A percentile compares a stretch with the other conserved stretches of the same genome.
Conservation (phyloP, 2,888 invertebrate species). For the Drosophila yooni region DNA sequence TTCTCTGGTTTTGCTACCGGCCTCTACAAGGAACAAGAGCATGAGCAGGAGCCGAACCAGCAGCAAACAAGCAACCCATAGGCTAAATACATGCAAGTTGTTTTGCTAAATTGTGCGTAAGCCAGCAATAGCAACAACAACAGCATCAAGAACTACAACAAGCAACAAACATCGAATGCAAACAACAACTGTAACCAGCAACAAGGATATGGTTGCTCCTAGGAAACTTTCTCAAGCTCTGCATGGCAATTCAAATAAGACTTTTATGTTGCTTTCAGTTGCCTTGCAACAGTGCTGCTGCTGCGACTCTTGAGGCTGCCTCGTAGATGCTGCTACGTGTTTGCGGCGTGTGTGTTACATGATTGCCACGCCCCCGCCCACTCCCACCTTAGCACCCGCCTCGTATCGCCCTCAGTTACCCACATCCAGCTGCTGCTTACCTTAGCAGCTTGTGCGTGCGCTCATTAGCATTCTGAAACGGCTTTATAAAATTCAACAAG, state of each 20-base stretch:
- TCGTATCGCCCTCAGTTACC: conserved; percentile 8
- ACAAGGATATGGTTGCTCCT: conserved; percentile 39
- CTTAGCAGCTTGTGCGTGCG: conserved; percentile 78
- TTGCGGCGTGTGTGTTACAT: conserved; percentile 77
- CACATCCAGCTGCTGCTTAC: conserved; percentile 39
- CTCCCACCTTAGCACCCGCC: neutral
- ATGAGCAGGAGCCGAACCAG: neutral
- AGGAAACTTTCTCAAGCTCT: conserved; percentile 74
- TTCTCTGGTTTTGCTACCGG: conserved; percentile 26
- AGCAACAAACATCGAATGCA: neutral
- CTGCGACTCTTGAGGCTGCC: conserved; percentile 53
- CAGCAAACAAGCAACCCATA: conserved; percentile 36
- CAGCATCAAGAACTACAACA: conserved; percentile 14
- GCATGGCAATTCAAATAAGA: conserved; percentile 78
- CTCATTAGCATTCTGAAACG: conserved; percentile 82
- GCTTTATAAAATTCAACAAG: conserved; percentile 81
- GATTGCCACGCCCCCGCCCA: conserved; percentile 62
- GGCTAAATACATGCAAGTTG: conserved; percentile 80
- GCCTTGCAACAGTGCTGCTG: conserved; percentile 30
- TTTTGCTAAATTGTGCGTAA: conserved; percentile 81
- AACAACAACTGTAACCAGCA: conserved; percentile 33
- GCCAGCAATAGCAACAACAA: conserved; percentile 54
- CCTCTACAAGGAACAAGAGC: conserved; percentile 12
- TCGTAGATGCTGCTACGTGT: conserved; percentile 61
- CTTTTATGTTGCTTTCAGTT: conserved; percentile 71